Percentiles rank a stretch among this genome's conserved stretches.
Conservation (phyloP, 2,113 vertebrate genomes). For the Podarcis cretensis region DNA sequence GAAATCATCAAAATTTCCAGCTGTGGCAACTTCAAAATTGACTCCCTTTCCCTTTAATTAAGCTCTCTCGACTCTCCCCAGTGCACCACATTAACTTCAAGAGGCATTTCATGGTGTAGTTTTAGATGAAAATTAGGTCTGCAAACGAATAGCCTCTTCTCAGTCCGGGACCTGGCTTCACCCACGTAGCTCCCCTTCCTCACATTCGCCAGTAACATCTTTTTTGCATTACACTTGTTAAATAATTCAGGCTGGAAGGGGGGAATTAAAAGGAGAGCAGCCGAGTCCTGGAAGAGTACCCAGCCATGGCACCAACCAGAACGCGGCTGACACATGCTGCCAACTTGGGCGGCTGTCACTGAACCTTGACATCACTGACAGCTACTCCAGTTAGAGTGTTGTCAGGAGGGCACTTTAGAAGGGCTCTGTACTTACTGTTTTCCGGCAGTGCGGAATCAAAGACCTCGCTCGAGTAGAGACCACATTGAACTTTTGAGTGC, state of each 20-base stretch:
- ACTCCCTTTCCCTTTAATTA: not conserved
- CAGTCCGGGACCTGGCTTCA: not conserved
- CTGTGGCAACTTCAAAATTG: not conserved
- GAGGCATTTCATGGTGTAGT: not conserved
- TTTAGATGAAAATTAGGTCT: constrained; percentile 35
- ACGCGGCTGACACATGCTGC: constrained; percentile 13
- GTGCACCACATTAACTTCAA: not conserved
- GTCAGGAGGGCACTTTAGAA: constrained; percentile 42
- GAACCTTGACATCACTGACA: constrained; percentile 34
- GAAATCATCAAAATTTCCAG: not conserved
- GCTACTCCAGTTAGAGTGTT: constrained; percentile 33
- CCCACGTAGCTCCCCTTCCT: constrained; percentile 24
- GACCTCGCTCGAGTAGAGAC: not conserved
- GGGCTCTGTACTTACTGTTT: constrained; percentile 26
- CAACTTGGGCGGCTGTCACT: constrained; percentile 28
- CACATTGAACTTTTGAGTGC: constrained; percentile 27
- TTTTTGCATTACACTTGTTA: constrained; percentile 62
- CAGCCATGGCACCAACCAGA: not conserved
- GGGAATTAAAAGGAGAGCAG: not conserved
- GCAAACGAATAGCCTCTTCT: not conserved
- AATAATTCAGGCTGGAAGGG: constrained; percentile 65
- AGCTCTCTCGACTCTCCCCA: not conserved
- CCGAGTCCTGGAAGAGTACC: constrained; percentile 1
- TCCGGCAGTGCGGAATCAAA: constrained; percentile 31
- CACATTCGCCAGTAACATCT: constrained; percentile 52